Base-by-base conservation (phyloP, 2,888 invertebrate species). In the Eupithecia insigniata region DNA sequence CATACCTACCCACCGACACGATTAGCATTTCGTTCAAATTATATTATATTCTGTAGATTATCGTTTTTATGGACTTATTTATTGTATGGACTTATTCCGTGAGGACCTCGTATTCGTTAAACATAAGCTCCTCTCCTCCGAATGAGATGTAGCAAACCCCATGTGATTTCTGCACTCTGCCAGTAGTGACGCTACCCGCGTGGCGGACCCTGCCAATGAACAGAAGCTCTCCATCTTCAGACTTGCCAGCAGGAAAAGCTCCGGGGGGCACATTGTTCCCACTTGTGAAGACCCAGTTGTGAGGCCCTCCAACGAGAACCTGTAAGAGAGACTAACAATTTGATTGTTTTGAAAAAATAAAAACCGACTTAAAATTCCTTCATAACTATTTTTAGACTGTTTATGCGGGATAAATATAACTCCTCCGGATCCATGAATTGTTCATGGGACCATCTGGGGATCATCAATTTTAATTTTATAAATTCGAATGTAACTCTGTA, bases 111-210 rank as follows among this genome's bases (percentile, higher is more conserved):
- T 96, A 98, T 67, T 97, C 96, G 22, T 95, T 95, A 94, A 96
- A 97, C 66, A 96, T 96, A 71, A 97, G 88, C 87, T 98, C 98
- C 82, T 96, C 95, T 61, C 98, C 98, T 0, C 93, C 97, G 85
- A 96, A 98, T n/a, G 98, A 96, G 90, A 98, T 97, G 95, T 98
- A 98, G 87, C 97, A 96, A 69, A 96, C 96, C 34, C 95, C 96
- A 84, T 98, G 98, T 12, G 97, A 97, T 46, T 96, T 96, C 83
- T 98, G 98, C 2, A 98, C 96, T 28, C 28, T 46, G 7, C 46
- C 46, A 46, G 46, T 46, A 46, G 46, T 46, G n/a, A 46, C n/a
- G 46, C 46, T 46, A n/a, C 46, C 46, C 46, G 46, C 46, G n/a
- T 46, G 8, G 6, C 46, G 46, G 46, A 46, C 46, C 46, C 46